These are phyloP conservation scores for Philhelius pedissequus DNA, from an alignment of 2,888 invertebrate species.

Conservation along the genomic window DNA sequence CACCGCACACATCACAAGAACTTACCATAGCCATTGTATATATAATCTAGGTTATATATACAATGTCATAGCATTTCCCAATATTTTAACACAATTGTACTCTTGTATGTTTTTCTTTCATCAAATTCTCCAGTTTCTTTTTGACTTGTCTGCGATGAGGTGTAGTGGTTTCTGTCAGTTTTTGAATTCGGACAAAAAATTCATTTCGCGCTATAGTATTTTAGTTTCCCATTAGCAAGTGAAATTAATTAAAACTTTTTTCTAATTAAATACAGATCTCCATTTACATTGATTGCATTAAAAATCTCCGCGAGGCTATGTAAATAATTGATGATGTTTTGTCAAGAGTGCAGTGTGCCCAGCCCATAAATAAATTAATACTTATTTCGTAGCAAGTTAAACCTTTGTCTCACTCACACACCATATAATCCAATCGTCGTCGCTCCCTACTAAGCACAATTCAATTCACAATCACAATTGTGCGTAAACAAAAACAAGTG, in stretches of 20 bases:
- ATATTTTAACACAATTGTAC: conserved; percentile 32
- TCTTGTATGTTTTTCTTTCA: conserved; percentile 31
- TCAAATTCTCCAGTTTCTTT: conserved; percentile 52
- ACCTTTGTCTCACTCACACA: conserved; percentile 62
- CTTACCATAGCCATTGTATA: too few relatives aligned
- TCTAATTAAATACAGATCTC: neutral
- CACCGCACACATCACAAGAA: neutral
- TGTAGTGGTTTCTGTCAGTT: neutral
- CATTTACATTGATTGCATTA: neutral
- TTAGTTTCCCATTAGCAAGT: conserved; percentile 16
- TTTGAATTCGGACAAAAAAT: neutral
- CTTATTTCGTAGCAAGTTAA: neutral
- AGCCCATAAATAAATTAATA: conserved; percentile 40
- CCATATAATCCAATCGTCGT: neutral
- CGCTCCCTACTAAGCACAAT: conserved; percentile 18
- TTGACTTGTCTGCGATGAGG: conserved; percentile 20
- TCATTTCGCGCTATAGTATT: conserved; percentile 47
- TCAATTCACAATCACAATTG: conserved; percentile 41
- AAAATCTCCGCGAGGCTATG: neutral
- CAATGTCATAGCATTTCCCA: conserved; percentile 35
- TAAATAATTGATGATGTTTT: neutral
- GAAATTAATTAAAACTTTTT: neutral
- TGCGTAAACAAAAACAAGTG: conserved; percentile 68
- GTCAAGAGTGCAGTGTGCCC: conserved; percentile 27
- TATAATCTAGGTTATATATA: too few relatives aligned